Evolutionary conservation across 2,888 invertebrate species (phyloP).

Genomic region (Eulithis prunata): DNA sequence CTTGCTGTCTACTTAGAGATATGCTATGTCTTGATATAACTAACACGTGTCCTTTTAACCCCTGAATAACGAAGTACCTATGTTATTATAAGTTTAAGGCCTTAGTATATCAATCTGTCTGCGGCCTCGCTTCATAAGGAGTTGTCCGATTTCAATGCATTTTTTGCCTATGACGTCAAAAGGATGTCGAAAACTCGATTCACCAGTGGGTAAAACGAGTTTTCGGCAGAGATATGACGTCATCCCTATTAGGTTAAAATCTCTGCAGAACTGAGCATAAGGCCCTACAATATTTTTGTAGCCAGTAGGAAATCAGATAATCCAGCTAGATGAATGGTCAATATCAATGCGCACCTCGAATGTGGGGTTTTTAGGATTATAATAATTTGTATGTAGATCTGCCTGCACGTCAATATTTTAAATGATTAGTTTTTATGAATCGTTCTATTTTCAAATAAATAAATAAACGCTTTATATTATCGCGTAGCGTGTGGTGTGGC

Average conservation of each 20-base stretch:
- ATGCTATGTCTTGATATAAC: neutral
- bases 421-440: constrained; percentile 2
- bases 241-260: too few relatives aligned
- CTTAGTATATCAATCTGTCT: too few relatives aligned
- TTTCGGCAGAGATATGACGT: too few relatives aligned
- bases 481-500: constrained; percentile 34
- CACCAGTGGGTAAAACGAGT: too few relatives aligned
- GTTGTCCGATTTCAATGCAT: too few relatives aligned
- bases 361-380: constrained; percentile 58
- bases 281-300: constrained; percentile 17
- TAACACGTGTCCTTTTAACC: too few relatives aligned
- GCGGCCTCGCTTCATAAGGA: too few relatives aligned
- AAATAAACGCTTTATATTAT: constrained; percentile 14
- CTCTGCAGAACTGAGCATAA: neutral
- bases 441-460: constrained; percentile 9
- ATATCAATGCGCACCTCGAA: constrained; percentile 54
- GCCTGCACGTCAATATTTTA: constrained; percentile 40
- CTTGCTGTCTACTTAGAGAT: constrained; percentile 44
- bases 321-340: constrained; percentile 46
- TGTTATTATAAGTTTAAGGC: too few relatives aligned
- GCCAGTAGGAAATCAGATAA: constrained; percentile 53
- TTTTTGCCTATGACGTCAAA: too few relatives aligned
- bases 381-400: constrained; percentile 16
- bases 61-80: too few relatives aligned
- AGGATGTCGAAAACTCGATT: too few relatives aligned